Percentiles rank a stretch among this genome's conserved stretches.
phyloP scores from a whole-genome alignment of 2,888 invertebrate genomes.

The Diplolepis rosae region DNA sequence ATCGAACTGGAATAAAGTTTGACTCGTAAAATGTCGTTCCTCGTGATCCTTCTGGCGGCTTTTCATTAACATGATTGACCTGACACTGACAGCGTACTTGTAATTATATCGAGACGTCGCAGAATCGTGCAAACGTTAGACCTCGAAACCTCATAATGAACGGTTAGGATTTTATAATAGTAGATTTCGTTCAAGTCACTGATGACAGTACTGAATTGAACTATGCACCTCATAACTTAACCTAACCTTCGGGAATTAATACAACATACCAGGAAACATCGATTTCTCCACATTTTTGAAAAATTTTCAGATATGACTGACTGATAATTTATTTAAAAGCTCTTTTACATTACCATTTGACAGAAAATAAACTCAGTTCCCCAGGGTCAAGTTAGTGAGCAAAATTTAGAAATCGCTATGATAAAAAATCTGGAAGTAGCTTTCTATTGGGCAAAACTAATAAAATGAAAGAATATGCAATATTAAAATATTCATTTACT shows the following conservation, averaged over 20 bases:
- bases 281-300: neutral
- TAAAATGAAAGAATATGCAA: no score
- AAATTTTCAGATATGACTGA: neutral
- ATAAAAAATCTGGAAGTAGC: no score
- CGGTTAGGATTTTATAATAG: constrained; percentile 4
- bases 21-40: constrained; percentile 54
- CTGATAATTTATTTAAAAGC: no score
- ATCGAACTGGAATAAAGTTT: constrained; percentile 15
- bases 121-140: constrained; percentile 21
- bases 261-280: neutral
- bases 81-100: constrained; percentile 50
- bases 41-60: constrained; percentile 48
- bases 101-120: constrained; percentile 47
- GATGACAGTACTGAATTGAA: constrained; percentile 13
- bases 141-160: constrained; percentile 24
- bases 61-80: constrained; percentile 49
- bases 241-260: neutral
- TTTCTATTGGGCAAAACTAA: no score
- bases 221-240: neutral
- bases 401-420: no score
- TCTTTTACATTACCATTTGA: no score
- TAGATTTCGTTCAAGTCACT: constrained; percentile 17
- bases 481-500: no score
- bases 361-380: no score
- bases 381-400: no score